Percentiles rank a stretch among this genome's conserved stretches.
phyloP scores from a whole-genome alignment of 2,113 vertebrate genomes.

The Erythrolamprus reginae region DNA sequence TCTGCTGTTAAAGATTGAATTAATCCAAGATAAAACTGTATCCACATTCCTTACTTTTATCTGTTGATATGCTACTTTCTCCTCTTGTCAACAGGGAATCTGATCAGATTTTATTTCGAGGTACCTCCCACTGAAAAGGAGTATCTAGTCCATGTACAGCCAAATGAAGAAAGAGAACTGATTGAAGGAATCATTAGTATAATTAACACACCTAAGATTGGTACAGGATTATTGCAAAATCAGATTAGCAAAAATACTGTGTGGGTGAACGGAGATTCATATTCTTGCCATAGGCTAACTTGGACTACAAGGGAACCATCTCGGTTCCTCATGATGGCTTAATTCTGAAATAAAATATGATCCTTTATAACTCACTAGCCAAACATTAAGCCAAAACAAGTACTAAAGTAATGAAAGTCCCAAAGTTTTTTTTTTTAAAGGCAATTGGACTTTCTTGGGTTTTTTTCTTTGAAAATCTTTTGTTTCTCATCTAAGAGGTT shows the following conservation, averaged over 20 bases:
- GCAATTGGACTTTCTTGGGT: not conserved
- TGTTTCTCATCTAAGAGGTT: too few species aligned
- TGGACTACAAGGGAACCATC: not conserved
- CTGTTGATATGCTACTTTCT: not conserved
- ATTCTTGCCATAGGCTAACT: not conserved
- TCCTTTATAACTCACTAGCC: not conserved
- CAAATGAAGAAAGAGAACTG: slow-evolving; percentile 38
- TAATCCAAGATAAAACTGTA: slow-evolving; percentile 29
- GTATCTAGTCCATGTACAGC: slow-evolving; percentile 32
- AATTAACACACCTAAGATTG: slow-evolving; percentile 38
- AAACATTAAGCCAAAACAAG: not conserved
- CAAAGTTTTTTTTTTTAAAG: not conserved
- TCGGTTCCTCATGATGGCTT: not conserved
- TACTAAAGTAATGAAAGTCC: not conserved
- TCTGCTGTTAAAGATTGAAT: slow-evolving; percentile 40
- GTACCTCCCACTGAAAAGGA: slow-evolving; percentile 58
- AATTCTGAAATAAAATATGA: not conserved
- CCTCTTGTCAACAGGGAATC: slow-evolving; percentile 50
- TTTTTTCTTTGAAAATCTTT: not conserved
- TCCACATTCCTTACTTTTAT: not conserved
- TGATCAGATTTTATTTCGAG: slow-evolving; percentile 55
- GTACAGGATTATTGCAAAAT: not conserved
- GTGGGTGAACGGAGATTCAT: not conserved
- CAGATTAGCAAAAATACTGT: not conserved
- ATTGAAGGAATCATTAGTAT: slow-evolving; percentile 51